These are phyloP conservation scores for Chionoecetes opilio DNA, from an alignment of 1,140 invertebrate species.

Conservation along the genomic window DNA sequence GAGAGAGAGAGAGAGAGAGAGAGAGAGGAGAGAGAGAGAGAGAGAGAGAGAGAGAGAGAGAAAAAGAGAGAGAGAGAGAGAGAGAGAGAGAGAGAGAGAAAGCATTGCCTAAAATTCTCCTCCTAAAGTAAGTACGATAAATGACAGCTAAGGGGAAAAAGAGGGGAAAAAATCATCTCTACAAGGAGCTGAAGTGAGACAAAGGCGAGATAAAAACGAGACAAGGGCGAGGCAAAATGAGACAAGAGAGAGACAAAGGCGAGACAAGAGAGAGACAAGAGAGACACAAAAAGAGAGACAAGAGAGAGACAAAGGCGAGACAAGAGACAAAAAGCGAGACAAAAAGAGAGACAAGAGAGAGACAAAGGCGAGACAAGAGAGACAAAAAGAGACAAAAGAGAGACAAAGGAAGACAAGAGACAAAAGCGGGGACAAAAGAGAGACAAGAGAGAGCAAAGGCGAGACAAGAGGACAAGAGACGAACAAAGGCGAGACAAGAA, in stretches of 20 bases:
- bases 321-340: too few species aligned
- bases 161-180: not conserved
- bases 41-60: not conserved
- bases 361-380: not conserved
- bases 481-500: too few species aligned
- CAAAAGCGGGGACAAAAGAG: not conserved
- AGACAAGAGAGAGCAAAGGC: not conserved
- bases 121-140: too few species aligned
- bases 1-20: conserved; percentile 27
- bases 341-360: too few species aligned
- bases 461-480: not conserved
- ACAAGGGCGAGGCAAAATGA: not conserved
- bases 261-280: not conserved
- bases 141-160: not conserved
- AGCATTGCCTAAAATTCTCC: not conserved
- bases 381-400: not conserved
- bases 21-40: conserved; percentile 20
- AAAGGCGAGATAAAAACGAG: not conserved
- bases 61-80: not conserved
- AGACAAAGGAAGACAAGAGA: not conserved
- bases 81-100: not conserved
- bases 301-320: too few species aligned
- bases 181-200: not conserved
- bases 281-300: not conserved
- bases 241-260: not conserved